phyloP scores from a whole-genome alignment of 2,888 invertebrate genomes.

The Drosophila nigritarsus region DNA sequence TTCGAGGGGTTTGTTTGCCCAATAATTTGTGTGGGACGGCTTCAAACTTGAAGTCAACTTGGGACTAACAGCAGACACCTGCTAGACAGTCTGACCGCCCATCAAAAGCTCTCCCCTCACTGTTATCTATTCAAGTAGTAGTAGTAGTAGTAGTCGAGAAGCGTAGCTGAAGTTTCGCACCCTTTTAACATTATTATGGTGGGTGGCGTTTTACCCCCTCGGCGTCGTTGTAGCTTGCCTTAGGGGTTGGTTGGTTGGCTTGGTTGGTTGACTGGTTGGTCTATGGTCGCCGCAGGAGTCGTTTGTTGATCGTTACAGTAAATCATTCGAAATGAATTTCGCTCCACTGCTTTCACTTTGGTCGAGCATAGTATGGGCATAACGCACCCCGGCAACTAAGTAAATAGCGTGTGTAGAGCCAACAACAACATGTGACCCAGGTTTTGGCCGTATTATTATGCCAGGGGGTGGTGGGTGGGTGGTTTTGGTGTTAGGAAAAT shows the following conservation, averaged over 20 bases:
- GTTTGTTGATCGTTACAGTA: conserved; percentile 82
- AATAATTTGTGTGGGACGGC: conserved; percentile 24
- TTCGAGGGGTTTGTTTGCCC: conserved; percentile 5
- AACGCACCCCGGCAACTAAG: conserved; percentile 51
- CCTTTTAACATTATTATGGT: conserved; percentile 58
- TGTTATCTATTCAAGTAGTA: conserved; percentile 44
- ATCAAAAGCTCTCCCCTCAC: conserved; percentile 50
- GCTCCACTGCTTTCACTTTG: conserved; percentile 58
- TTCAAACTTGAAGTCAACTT: conserved; percentile 31
- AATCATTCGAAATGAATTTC: conserved; percentile 82
- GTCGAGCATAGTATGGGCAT: conserved; percentile 8
- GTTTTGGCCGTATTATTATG: conserved; percentile 5
- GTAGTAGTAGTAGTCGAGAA: conserved; percentile 11
- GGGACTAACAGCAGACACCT: conserved; percentile 52
- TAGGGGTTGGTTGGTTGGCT: conserved; percentile 55
- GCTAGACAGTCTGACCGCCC: conserved; percentile 64
- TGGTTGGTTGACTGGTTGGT: conserved; percentile 9
- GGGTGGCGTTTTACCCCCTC: conserved; percentile 3
- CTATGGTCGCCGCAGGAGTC: conserved; percentile 67
- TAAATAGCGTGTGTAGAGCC: conserved; percentile 68
- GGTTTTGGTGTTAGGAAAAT: conserved; percentile 40
- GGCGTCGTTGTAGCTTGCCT: conserved; percentile 15
- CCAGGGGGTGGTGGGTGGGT: conserved; percentile 35
- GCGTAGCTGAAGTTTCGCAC: conserved; percentile 74
- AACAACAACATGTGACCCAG: conserved; percentile 61